Evolutionary conservation across 2,113 vertebrate species (phyloP).

Genomic region (Cercocebus atys): DNA sequence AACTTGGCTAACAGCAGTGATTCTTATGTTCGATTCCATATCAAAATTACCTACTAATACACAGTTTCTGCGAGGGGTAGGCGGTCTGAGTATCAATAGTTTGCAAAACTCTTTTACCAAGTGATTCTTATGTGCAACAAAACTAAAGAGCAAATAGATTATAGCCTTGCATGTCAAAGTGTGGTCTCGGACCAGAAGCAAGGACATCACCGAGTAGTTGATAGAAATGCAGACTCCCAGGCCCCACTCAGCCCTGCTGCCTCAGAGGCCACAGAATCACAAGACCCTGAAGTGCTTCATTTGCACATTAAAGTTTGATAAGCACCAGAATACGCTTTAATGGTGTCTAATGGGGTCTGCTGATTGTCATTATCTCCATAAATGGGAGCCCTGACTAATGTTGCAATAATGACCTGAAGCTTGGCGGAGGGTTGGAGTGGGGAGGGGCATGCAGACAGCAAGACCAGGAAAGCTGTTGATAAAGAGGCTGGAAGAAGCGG

Average conservation of each 20-base stretch:
- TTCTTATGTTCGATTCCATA: neutral
- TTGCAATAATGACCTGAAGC: neutral
- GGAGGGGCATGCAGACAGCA: neutral
- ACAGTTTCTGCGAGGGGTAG: neutral
- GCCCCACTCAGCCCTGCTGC: neutral
- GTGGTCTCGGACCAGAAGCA: fast-evolving
- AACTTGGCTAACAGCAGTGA: neutral
- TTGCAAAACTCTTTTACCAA: neutral
- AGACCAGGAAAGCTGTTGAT: neutral
- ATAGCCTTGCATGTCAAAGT: neutral
- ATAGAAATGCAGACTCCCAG: neutral
- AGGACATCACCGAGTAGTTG: fast-evolving
- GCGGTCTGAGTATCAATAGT: neutral
- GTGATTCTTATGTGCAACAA: neutral
- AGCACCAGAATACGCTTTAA: neutral
- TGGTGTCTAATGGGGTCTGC: neutral
- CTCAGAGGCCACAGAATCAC: neutral
- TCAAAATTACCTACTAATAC: neutral
- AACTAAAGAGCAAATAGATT: neutral
- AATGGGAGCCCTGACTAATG: neutral
- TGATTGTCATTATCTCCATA: neutral
- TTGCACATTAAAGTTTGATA: neutral
- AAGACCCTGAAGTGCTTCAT: neutral
- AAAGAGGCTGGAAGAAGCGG: neutral
- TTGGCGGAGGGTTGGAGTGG: neutral